Percentiles rank a stretch among this genome's conserved stretches.
Conservation (phyloP, 1,140 invertebrate genomes). For the Formica exsecta region DNA sequence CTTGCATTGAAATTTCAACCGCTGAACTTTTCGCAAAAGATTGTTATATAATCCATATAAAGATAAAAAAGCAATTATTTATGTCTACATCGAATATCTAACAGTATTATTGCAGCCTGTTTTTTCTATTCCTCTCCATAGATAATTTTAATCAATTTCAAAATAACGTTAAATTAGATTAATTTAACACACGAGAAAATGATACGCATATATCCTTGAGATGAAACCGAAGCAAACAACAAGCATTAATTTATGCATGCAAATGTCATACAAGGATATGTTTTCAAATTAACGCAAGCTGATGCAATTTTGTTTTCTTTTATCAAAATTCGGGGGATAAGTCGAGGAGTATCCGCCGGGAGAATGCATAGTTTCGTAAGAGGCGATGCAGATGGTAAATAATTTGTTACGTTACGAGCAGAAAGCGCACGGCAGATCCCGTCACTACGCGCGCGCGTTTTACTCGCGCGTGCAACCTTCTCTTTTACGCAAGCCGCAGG, state of each 20-base stretch:
- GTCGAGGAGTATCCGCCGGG: neutral
- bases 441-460: neutral
- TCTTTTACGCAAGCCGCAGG: slow-evolving; percentile 60
- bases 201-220: neutral
- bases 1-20: neutral
- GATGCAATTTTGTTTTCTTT: neutral
- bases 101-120: neutral
- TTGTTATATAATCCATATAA: neutral
- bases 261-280: neutral
- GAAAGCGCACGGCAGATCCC: neutral
- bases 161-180: neutral
- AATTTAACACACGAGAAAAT: neutral
- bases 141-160: neutral
- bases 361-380: neutral
- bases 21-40: neutral
- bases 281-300: neutral
- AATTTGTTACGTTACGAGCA: neutral
- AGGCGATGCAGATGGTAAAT: neutral
- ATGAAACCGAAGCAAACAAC: neutral
- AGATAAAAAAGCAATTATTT: neutral
- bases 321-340: neutral
- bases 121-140: neutral
- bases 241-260: slow-evolving; percentile 1
- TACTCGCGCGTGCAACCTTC: slow-evolving; percentile 36
- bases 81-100: neutral